Evolutionary conservation across 2,797 vertebrate species (phyloP).

Genomic region (Tolypeutes matacus): DNA sequence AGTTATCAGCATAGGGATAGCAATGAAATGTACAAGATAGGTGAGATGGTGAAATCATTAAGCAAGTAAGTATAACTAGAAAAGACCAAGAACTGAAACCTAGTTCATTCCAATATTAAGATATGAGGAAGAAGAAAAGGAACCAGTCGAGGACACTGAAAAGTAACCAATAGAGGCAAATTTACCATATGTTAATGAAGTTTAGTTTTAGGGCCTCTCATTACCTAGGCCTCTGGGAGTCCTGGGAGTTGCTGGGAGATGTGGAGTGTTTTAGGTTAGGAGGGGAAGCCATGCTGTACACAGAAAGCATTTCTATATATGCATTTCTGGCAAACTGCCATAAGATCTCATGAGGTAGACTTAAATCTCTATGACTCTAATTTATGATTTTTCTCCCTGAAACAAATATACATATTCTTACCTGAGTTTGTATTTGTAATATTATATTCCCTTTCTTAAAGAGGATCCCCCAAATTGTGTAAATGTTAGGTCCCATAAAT

Average conservation of each 20-base stretch:
- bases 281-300: not conserved
- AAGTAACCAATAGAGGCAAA: not conserved
- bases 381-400: not conserved
- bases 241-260: not conserved
- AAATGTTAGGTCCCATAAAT: not conserved
- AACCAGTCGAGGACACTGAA: not conserved
- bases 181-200: not conserved
- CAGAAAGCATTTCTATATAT: not conserved
- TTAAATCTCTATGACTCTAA: not conserved
- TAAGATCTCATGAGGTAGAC: not conserved
- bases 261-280: not conserved
- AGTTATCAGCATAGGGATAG: not conserved
- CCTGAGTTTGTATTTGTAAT: not conserved
- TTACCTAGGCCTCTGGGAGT: not conserved
- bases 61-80: not conserved
- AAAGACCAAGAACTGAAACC: not conserved
- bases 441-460: conserved; percentile 2
- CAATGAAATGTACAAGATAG: not conserved
- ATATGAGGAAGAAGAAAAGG: not conserved
- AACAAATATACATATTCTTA: not conserved
- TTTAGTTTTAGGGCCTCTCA: not conserved
- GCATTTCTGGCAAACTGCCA: not conserved
- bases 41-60: not conserved
- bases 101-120: not conserved
- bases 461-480: not conserved